These are phyloP conservation scores for Phoebastria nigripes DNA, from an alignment of 2,797 vertebrate species.

Conservation along the genomic window DNA sequence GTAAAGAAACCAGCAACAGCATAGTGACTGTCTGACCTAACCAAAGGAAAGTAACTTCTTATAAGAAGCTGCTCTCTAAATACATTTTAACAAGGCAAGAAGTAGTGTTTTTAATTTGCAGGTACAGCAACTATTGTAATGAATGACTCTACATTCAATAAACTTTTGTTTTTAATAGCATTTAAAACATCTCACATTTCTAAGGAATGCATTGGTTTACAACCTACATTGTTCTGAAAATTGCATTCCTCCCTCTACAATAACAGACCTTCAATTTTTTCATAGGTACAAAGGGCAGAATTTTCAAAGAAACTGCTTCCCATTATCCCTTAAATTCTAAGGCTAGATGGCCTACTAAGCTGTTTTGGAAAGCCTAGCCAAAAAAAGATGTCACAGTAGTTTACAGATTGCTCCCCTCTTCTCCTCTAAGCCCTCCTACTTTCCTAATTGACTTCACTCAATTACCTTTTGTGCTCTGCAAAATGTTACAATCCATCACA, in stretches of 20 bases:
- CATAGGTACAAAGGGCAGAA: background rate
- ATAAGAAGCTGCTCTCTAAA: background rate
- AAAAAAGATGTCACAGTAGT: background rate
- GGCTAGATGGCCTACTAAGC: background rate
- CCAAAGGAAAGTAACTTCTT: background rate
- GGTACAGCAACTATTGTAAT: background rate
- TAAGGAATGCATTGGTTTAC: background rate
- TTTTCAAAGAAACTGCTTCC: background rate
- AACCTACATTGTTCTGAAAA: background rate
- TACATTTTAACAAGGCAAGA: background rate
- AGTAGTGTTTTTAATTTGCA: background rate
- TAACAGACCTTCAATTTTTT: background rate
- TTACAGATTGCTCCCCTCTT: slow-evolving; percentile 15
- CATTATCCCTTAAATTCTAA: background rate
- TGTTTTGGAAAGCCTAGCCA: background rate
- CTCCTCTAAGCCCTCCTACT: slow-evolving; percentile 18
- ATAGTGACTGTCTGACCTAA: background rate
- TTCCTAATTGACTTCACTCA: slow-evolving; percentile 55
- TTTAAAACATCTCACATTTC: slow-evolving; percentile 2
- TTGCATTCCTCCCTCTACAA: background rate
- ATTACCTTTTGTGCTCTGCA: slow-evolving; percentile 37
- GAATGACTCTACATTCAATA: background rate
- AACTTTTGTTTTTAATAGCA: background rate
- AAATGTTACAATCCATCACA: slow-evolving; percentile 49
- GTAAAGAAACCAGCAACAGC: slow-evolving; percentile 24